Base-by-base conservation (phyloP, 2,113 vertebrate genomes). In the Atrichornis clamosus region DNA sequence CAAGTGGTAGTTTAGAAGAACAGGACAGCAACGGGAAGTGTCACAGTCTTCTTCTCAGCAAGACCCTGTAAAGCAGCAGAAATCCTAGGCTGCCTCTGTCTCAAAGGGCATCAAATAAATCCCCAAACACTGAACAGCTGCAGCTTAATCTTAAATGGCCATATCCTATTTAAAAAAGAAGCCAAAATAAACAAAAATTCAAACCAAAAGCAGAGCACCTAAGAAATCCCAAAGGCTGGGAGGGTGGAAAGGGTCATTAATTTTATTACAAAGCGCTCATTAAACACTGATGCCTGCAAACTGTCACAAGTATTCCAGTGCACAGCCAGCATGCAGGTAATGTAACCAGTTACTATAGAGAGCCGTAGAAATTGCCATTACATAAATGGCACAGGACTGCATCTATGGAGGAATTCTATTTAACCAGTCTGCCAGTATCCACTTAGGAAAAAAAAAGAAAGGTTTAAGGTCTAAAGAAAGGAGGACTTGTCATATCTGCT, bases 271-370 rank as follows among this genome's bases (percentile, higher is more conserved):
- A 16, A 72, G 27, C 24, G 52, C 24, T 44, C 27, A 35, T 32
- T 72, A 46, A 90, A 60, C 41, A 73, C 9, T 56, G 53, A 53
- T 41, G 44, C 53, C 58, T 86, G 37, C 27, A 68, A 79, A 73
- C 37, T 41, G 24, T 37, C 37, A 44, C 41, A 46, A 5, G 23
- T 39, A 23, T 27, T 30, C 13, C 62, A 12, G 30, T 7, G 15
- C 11, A 67, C 18, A 87, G 47, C 56, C 60, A 76, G 39, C 0
- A 0, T 6, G 15, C 24, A 69, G 23, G 13, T n/a, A 46, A 46
- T 2, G 0, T 32, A 35, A 47, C 33, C 39, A 47, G 32, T 30
- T 49, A 41, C 21, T n/a, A 47, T 0, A 59, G 7, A 23, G 56
- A 80, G 46, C 5, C n/a, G n/a, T 8, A 74, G 64, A 88, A 90